These are phyloP conservation scores for Sylvia borin DNA, from an alignment of 2,797 vertebrate genomes.

Conservation along the genomic window DNA sequence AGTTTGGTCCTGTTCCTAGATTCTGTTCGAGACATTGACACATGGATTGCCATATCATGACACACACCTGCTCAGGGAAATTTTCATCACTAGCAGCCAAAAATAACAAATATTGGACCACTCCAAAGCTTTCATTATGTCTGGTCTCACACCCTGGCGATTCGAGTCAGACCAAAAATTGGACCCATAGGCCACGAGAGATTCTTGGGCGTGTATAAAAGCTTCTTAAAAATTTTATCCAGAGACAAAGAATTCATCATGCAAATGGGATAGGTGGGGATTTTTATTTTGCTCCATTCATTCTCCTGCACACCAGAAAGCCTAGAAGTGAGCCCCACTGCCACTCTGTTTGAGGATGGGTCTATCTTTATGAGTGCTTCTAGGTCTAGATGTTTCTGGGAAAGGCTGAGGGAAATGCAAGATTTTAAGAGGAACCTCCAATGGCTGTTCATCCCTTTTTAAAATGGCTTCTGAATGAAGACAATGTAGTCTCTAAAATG, in stretches of 20 bases:
- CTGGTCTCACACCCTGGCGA: not conserved
- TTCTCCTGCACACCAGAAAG: fast-evolving
- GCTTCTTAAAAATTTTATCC: not conserved
- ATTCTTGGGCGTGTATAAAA: not conserved
- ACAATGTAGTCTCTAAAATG: not conserved
- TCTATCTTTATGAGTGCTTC: not conserved
- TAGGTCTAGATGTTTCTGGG: not conserved
- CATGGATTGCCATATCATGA: not conserved
- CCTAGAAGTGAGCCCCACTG: not conserved
- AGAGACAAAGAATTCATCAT: not conserved
- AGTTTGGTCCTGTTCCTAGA: not conserved
- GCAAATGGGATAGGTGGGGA: not conserved
- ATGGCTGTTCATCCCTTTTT: not conserved
- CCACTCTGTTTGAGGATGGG: not conserved
- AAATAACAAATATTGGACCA: not conserved
- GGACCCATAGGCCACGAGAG: not conserved
- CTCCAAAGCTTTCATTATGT: not conserved
- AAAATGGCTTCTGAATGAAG: not conserved
- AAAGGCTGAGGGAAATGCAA: not conserved
- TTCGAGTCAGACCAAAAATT: not conserved
- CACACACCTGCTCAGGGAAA: not conserved
- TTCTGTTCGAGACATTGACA: not conserved
- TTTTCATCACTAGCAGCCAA: not conserved
- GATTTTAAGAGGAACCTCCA: not conserved
- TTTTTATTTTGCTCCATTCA: not conserved